A percentile compares a stretch with the other conserved stretches of the same genome.
Evolutionary conservation across 2,888 invertebrate genomes (phyloP).

Genomic region (Aspidiotus rigidus): DNA sequence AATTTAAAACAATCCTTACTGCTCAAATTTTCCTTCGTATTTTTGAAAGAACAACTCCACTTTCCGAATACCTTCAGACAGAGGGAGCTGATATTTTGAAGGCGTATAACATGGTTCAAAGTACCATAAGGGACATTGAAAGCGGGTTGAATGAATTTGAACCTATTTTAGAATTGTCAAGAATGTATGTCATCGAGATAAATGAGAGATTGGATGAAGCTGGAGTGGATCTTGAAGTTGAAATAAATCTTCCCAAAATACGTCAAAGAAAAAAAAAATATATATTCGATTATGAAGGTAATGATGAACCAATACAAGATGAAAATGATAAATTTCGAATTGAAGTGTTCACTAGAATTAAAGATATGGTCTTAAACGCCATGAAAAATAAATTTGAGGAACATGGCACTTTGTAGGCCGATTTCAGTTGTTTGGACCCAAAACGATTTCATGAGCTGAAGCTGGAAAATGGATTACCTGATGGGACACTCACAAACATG

Average conservation of each 20-base stretch:
- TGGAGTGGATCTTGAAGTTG: constrained; percentile 18
- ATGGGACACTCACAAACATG: constrained; percentile 9
- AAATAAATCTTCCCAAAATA: constrained; percentile 6
- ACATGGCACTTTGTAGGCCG: constrained; percentile 11
- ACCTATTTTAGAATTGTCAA: constrained; percentile 10
- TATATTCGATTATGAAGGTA: constrained; percentile 5
- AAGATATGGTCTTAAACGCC: constrained; percentile 1
- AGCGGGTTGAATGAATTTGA: constrained; percentile 8
- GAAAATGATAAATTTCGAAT: too few relatives aligned
- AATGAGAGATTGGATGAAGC: constrained; percentile 20
- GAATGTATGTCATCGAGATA: constrained; percentile 15
- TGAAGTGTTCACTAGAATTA: too few relatives aligned
- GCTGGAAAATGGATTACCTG: neutral
- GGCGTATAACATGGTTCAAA: constrained; percentile 25
- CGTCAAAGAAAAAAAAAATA: constrained; percentile 15
- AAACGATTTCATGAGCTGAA: constrained; percentile 9
- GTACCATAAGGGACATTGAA: constrained; percentile 10
- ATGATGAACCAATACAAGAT: too few relatives aligned
- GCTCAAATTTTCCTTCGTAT: constrained; percentile 31
- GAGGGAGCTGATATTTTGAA: constrained; percentile 29
- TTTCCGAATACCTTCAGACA: constrained; percentile 33
- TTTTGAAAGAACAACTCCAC: constrained; percentile 27
- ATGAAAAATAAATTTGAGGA: constrained; percentile 3
- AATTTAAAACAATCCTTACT: constrained; percentile 30
- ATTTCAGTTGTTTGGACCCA: constrained; percentile 15